Percentiles rank a stretch among this genome's conserved stretches.
Evolutionary conservation across 2,888 invertebrate genomes (phyloP).

Genomic region (Tinea pellionella): DNA sequence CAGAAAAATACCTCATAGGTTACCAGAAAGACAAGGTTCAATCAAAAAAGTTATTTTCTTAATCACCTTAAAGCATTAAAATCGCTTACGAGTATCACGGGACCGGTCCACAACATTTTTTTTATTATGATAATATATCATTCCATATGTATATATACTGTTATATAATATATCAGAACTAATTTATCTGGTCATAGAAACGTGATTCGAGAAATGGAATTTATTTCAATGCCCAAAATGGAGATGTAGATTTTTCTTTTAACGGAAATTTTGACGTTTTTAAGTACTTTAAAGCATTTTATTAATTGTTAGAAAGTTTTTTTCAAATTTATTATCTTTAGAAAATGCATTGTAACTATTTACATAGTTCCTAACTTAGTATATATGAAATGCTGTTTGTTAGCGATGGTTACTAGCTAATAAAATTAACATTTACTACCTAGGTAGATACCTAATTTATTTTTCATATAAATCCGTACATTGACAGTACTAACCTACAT

Average conservation of each 20-base stretch:
- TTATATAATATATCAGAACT: constrained; percentile 54
- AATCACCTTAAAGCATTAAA: constrained; percentile 47
- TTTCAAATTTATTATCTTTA: too few relatives aligned
- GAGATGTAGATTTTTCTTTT: constrained; percentile 16
- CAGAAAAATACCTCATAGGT: constrained; percentile 18
- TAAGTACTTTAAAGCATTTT: constrained; percentile 3
- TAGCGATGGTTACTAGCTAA: too few relatives aligned
- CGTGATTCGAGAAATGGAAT: constrained; percentile 38
- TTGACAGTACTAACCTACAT: too few relatives aligned
- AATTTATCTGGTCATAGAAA: constrained; percentile 52
- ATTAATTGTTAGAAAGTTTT: constrained; percentile 16
- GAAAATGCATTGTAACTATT: too few relatives aligned
- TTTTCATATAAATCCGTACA: too few relatives aligned
- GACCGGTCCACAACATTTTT: constrained; percentile 36
- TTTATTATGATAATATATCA: constrained; percentile 53
- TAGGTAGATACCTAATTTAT: too few relatives aligned
- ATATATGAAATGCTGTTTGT: too few relatives aligned
- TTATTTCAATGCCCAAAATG: constrained; percentile 31
- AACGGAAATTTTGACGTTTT: constrained; percentile 10
- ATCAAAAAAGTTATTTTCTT: constrained; percentile 26
- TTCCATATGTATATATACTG: constrained; percentile 40
- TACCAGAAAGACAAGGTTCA: constrained; percentile 27
- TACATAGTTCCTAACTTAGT: too few relatives aligned
- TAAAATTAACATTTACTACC: too few relatives aligned
- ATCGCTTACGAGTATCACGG: constrained; percentile 32